Base-by-base conservation (phyloP, 2,113 vertebrate species). In the Junco hyemalis region DNA sequence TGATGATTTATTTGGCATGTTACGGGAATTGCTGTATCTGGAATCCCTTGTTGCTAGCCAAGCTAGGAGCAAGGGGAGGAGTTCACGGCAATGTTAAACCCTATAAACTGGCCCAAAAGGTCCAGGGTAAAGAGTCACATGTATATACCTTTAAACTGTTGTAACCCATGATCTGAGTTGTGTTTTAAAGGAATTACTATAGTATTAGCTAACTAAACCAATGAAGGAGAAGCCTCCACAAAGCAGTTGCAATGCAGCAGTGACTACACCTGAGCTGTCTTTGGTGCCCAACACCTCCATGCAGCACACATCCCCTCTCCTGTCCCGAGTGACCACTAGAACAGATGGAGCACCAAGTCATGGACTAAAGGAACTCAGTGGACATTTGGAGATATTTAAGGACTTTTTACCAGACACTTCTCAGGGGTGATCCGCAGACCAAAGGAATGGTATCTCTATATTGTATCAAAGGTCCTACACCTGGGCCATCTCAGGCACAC, bases 321-420 rank as follows among this genome's bases (percentile, higher is more conserved):
- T 28, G 22, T 69, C 63, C 45, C 26, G 7, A 68, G 45, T 19
- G 33, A 59, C 22, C 42, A 42, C 26, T 31, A 57, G 59, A 65
- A 65, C 31, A 88, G 35, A 64, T 31, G 25, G 18, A 57, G 18
- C 0, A 0, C 11, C 23, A 73, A 44, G 33, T 33, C 22, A 36
- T 4, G 22, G 51, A 73, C 44, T 51, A 42, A 44, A 88, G 22
- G 4, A 88, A 56, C 31, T 35, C 42, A 48, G 6, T 21, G 16
- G 40, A 79, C 24, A 71, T 56, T 48, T 31, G 29, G 35, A 24
- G n/a, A 7, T 40, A 38, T 61, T 69, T 61, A 69, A 20, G 15
- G 19, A 47, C 10, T 16, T 70, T 54, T 47, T n/a, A 38, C 44
- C 44, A 66, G 44, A 57, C 31, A 35, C 31, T 35, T 50, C 21